A percentile compares a stretch with the other conserved stretches of the same genome.
These are phyloP conservation scores for Discoglossus pictus DNA, from an alignment of 2,797 vertebrate species.

Conservation along the genomic window DNA sequence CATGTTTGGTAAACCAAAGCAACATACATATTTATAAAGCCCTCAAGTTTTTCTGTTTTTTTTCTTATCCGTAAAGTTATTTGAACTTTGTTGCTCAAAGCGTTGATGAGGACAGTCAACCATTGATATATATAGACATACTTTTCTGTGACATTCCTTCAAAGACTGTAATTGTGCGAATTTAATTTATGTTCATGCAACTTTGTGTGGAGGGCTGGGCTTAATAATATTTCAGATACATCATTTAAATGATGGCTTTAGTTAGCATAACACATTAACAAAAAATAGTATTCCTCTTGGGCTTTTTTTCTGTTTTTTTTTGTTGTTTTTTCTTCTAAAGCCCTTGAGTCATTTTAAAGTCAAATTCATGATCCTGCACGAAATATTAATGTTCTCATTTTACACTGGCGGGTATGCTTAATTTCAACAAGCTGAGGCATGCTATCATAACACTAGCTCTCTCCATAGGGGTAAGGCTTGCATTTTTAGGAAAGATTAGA, in stretches of 20 bases:
- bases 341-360: constrained; percentile 63
- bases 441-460: constrained; percentile 53
- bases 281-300: constrained; percentile 59
- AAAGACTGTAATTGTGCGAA: too few species aligned
- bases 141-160: too few species aligned
- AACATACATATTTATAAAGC: too few species aligned
- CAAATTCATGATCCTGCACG: constrained; percentile 67
- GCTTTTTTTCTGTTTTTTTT: constrained; percentile 53
- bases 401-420: constrained; percentile 64
- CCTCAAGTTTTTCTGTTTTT: too few species aligned
- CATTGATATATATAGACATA: too few species aligned
- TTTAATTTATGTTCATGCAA: too few species aligned
- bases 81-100: too few species aligned
- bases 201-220: too few species aligned
- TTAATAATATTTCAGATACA: too few species aligned
- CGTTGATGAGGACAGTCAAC: too few species aligned
- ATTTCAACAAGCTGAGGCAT: constrained; percentile 65
- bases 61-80: too few species aligned
- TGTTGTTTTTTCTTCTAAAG: constrained; percentile 61
- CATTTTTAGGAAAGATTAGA: constrained; percentile 54
- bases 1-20: too few species aligned
- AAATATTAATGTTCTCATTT: constrained; percentile 64
- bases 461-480: constrained; percentile 51
- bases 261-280: constrained; percentile 39
- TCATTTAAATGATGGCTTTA: background rate